Percentiles rank a stretch among this genome's conserved stretches.
These are phyloP conservation scores for Serranus cabrilla DNA, from an alignment of 2,797 vertebrate genomes.

Conservation along the genomic window DNA sequence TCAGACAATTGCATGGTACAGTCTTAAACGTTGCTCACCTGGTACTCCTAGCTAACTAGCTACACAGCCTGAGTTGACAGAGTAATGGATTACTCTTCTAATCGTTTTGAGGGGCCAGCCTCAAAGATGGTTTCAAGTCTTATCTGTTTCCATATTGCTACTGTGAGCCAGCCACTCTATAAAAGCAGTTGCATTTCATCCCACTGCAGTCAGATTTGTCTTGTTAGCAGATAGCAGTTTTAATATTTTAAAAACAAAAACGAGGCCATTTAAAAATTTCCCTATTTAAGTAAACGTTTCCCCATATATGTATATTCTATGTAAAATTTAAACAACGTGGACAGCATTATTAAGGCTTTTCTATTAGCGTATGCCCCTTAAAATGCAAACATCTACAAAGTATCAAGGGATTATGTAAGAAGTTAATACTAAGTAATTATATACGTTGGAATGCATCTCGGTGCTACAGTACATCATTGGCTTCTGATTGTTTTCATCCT, in stretches of 20 bases:
- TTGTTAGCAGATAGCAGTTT: slow-evolving; percentile 26
- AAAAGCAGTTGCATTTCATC: slow-evolving; percentile 40
- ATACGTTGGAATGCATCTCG: slow-evolving; percentile 68
- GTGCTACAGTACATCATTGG: slow-evolving; percentile 56
- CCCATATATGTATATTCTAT: slow-evolving; percentile 35
- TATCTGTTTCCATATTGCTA: slow-evolving; percentile 30
- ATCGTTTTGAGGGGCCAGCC: slow-evolving; percentile 77
- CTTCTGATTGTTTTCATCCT: slow-evolving; percentile 32
- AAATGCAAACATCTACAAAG: slow-evolving; percentile 47
- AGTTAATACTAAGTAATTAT: slow-evolving; percentile 27
- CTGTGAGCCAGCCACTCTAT: slow-evolving; percentile 67
- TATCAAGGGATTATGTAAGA: slow-evolving; percentile 28
- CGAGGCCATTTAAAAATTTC: slow-evolving; percentile 44
- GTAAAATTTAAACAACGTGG: slow-evolving; percentile 42
- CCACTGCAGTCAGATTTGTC: slow-evolving; percentile 38
- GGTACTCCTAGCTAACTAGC: slow-evolving; percentile 29
- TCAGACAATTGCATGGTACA: slow-evolving; percentile 16
- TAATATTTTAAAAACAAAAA: slow-evolving; percentile 52
- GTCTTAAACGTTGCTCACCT: slow-evolving; percentile 16
- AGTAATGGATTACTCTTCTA: slow-evolving; percentile 34
- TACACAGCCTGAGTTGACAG: slow-evolving; percentile 52
- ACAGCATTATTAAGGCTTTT: slow-evolving; percentile 57
- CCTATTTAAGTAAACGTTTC: slow-evolving; percentile 51
- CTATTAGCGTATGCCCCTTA: slow-evolving; percentile 31
- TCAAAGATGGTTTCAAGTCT: slow-evolving; percentile 57